These are phyloP conservation scores for Bos taurus DNA, from an alignment of 2,113 vertebrate species.

Conservation along the genomic window DNA sequence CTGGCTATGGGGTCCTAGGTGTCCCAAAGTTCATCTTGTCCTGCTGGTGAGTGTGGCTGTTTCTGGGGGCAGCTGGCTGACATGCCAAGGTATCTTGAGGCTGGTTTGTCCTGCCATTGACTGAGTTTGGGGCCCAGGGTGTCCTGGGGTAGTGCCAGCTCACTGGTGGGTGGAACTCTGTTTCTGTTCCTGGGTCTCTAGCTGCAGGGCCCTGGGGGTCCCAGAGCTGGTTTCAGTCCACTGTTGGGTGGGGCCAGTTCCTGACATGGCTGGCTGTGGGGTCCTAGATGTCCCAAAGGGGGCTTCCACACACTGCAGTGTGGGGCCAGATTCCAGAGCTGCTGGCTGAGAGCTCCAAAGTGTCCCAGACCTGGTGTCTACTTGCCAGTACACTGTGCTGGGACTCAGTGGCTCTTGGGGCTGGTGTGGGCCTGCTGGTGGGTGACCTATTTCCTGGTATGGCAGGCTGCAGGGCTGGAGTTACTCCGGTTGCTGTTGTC, in stretches of 20 bases:
- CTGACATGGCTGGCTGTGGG: not conserved
- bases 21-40: rapidly evolving
- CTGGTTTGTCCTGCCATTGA: not conserved
- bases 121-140: not conserved
- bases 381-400: not conserved
- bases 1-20: not conserved
- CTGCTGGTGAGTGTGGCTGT: not conserved
- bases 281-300: not conserved
- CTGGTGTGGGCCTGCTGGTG: too few species aligned
- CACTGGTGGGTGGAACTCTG: not conserved
- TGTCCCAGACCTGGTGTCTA: not conserved
- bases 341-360: not conserved
- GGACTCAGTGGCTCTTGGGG: not conserved
- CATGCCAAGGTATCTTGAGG: not conserved
- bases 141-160: not conserved
- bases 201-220: not conserved
- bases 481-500: not conserved
- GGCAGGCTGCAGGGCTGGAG: too few species aligned
- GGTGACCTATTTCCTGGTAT: too few species aligned
- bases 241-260: not conserved
- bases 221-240: not conserved
- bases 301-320: not conserved
- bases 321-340: not conserved
- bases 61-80: not conserved
- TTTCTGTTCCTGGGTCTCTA: not conserved